Evolutionary conservation across 2,113 vertebrate species (phyloP).

Genomic region (Scatophagus argus): DNA sequence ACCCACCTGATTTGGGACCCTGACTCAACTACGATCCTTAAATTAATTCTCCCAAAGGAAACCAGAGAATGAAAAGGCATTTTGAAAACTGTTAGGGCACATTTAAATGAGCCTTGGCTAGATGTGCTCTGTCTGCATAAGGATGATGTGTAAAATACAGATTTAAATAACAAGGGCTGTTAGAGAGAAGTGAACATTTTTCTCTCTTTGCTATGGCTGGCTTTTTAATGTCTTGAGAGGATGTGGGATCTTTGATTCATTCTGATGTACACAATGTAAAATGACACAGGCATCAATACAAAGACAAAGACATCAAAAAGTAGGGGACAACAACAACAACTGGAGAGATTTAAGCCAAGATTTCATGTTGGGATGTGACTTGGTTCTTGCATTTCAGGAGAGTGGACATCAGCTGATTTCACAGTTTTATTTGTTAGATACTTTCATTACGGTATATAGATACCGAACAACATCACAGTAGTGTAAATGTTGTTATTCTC

Average conservation of each 20-base stretch:
- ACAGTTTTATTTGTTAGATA: conserved; percentile 71
- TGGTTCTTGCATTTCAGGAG: conserved; percentile 33
- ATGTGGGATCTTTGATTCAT: conserved; percentile 57
- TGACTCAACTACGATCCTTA: conserved; percentile 14
- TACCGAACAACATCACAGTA: conserved; percentile 73
- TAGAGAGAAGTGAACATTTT: conserved; percentile 33
- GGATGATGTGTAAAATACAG: conserved; percentile 29
- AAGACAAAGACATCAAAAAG: conserved; percentile 48
- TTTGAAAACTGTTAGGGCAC: conserved; percentile 42
- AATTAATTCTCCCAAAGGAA: conserved; percentile 34
- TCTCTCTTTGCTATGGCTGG: conserved; percentile 50
- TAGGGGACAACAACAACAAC: conserved; percentile 51
- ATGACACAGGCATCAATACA: conserved; percentile 63
- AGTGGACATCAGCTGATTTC: conserved; percentile 47
- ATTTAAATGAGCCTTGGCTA: conserved; percentile 23
- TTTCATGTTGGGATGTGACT: conserved; percentile 27
- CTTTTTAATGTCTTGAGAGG: conserved; percentile 38
- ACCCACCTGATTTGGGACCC: conserved; percentile 16
- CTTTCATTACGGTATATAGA: conserved; percentile 41
- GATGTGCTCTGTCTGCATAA: conserved; percentile 27
- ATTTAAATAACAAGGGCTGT: conserved; percentile 21
- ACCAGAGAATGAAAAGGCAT: conserved; percentile 49
- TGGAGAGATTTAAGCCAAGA: conserved; percentile 44
- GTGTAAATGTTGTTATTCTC: conserved; percentile 65
- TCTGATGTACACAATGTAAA: conserved; percentile 58